Conservation (phyloP, 2,797 vertebrate genomes). For the Amblyraja radiata region DNA sequence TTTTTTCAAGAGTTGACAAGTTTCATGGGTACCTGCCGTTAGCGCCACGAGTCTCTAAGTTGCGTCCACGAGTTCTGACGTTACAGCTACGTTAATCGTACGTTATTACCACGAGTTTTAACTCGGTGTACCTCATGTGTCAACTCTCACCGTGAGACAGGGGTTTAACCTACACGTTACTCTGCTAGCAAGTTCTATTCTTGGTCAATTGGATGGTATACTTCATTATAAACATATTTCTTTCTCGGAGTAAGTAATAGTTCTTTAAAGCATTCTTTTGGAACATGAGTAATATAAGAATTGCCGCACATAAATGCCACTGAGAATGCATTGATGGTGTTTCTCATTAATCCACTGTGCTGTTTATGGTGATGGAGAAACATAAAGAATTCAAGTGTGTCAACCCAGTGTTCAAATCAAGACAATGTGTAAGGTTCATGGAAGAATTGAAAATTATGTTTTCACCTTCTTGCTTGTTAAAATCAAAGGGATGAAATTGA, state of each 20-base stretch:
- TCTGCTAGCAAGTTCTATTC: neutral
- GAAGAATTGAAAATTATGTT: neutral
- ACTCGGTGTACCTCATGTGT: too few relatives aligned
- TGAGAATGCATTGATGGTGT: neutral
- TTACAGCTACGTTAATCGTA: too few relatives aligned
- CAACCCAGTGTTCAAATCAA: neutral
- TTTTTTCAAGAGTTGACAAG: too few relatives aligned
- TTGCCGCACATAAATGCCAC: neutral
- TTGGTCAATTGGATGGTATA: neutral
- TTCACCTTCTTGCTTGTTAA: neutral
- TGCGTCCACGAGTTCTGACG: too few relatives aligned
- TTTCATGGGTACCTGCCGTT: too few relatives aligned
- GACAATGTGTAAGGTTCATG: neutral
- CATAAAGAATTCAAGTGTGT: neutral
- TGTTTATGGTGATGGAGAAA: neutral
- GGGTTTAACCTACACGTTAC: neutral
- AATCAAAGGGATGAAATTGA: neutral
- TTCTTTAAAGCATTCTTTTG: constrained; percentile 1
- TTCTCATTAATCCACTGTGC: neutral
- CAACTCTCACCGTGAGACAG: too few relatives aligned
- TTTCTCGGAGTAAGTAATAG: neutral
- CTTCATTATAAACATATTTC: neutral
- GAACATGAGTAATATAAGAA: neutral
- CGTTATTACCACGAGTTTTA: too few relatives aligned
- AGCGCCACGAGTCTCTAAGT: too few relatives aligned